Evolutionary conservation across 2,797 vertebrate genomes (phyloP), one percentile per base, ranked within the genome.

Genomic region (Chromis chromis): DNA sequence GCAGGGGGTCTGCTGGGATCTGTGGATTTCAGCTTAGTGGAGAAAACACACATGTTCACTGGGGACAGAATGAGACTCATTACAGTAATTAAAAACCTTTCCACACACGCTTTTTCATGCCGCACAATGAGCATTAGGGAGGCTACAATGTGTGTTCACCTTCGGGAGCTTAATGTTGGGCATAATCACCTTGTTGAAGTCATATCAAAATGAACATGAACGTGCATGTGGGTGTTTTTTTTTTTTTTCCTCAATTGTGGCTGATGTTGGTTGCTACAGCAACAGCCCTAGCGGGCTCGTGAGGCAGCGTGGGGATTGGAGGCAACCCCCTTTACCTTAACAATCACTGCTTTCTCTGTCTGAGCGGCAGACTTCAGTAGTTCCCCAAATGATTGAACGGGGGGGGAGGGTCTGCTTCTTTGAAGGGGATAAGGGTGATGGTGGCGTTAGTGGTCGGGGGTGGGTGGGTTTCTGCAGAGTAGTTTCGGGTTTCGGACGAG

Each of bases 231-330:
- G 24, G 0, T 63, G 73, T 55, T 33, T n/a, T 55, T 65, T 70
- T n/a, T 40, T 57, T 46, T 69, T 82, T 81, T 58, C 28, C 71
- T 75, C 49, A 79, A 27, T 65, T 81, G 70, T 82, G 70, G 72
- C 75, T 88, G 81, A 91, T 87, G 78, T 56, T 60, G 76, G 92
- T 95, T 94, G 85, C 94, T 92, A 83, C 85, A 88, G 93, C 91
- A 94, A 95, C 94, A 86, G 81, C 79, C 74, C 74, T 73, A 71
- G 82, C 72, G 64, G 71, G 80, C 70, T 85, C 6, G 25, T 57
- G 65, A 80, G 66, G 78, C 73, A 68, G 75, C 65, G 56, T 74
- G 53, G 85, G 90, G 89, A 90, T 89, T 86, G 79, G 85, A 86
- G 81, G 74, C 80, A 74, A 79, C 58, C 80, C 82, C 84, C 46